A percentile compares a stretch with the other conserved stretches of the same genome.
phyloP scores from a whole-genome alignment of 1,140 invertebrate species.

The Archegozetes longisetosus region DNA sequence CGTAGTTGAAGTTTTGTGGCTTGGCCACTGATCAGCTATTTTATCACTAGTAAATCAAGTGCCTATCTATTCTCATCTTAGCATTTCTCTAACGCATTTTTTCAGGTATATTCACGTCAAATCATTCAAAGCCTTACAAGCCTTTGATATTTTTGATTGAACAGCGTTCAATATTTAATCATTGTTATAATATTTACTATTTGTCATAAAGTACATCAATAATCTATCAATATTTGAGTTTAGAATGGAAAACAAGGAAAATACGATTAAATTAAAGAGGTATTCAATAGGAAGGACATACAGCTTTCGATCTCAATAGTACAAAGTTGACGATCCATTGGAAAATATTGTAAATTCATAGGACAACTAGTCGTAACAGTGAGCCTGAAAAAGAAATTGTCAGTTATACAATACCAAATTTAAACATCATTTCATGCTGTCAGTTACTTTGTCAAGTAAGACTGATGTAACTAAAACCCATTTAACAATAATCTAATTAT shows the following conservation, averaged over 20 bases:
- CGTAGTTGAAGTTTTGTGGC: too few species aligned
- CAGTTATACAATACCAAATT: neutral
- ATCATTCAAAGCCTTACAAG: neutral
- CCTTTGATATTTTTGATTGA: neutral
- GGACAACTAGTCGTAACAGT: constrained; percentile 94
- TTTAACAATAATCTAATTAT: neutral
- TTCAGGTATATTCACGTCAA: too few species aligned
- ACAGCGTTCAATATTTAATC: neutral
- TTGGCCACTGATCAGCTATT: too few species aligned
- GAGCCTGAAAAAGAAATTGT: constrained; percentile 47
- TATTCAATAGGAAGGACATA: constrained; percentile 63
- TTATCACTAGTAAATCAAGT: too few species aligned
- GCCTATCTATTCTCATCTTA: too few species aligned
- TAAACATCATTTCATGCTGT: neutral
- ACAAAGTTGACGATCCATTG: constrained; percentile 90
- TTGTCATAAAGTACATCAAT: neutral
- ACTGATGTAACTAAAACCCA: constrained; percentile 34
- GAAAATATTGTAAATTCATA: constrained; percentile 93
- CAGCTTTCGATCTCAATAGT: constrained; percentile 96
- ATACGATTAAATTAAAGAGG: too few species aligned
- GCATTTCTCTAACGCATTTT: too few species aligned
- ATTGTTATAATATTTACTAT: neutral
- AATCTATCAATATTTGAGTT: neutral
- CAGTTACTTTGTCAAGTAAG: constrained; percentile 1
- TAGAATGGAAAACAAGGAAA: neutral